Evolutionary conservation across 2,113 vertebrate species (phyloP).

Genomic region (Anhinga rufa): DNA sequence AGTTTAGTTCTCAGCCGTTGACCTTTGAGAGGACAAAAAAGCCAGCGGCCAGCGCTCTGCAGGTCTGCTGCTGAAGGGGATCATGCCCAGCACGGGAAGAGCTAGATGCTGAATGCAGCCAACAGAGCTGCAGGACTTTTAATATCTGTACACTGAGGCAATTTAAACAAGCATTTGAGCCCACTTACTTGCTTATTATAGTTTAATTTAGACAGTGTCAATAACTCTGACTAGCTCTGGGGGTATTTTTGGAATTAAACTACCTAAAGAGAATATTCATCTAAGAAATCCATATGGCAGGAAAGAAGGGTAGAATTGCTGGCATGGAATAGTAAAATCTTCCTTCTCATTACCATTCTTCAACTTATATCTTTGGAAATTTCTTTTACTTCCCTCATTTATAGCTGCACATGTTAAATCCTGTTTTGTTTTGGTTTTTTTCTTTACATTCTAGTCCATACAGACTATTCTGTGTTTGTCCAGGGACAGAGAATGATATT

Average conservation of each 20-base stretch:
- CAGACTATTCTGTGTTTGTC: neutral
- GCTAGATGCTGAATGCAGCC: neutral
- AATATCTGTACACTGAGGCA: neutral
- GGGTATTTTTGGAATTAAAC: slow-evolving; percentile 29
- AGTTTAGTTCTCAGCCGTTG: neutral
- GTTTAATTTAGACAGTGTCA: slow-evolving; percentile 39
- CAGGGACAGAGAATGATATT: neutral
- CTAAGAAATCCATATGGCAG: slow-evolving; percentile 15
- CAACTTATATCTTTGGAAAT: neutral
- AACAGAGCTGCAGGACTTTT: neutral
- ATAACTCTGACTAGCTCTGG: slow-evolving; percentile 32
- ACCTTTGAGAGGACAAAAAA: neutral
- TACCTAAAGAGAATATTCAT: slow-evolving; percentile 21
- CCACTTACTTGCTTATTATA: slow-evolving; percentile 20
- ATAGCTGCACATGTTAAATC: neutral
- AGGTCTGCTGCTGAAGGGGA: neutral
- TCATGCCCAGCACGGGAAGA: neutral
- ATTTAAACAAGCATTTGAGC: neutral
- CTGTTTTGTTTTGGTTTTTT: neutral
- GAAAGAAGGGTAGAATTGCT: neutral
- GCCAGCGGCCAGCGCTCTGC: fast-evolving
- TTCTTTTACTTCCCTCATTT: neutral
- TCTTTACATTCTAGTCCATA: neutral
- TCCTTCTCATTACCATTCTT: neutral
- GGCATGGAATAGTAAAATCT: neutral